Evolutionary conservation across 2,888 invertebrate genomes (phyloP).

Genomic region (Trachelus stipa): DNA sequence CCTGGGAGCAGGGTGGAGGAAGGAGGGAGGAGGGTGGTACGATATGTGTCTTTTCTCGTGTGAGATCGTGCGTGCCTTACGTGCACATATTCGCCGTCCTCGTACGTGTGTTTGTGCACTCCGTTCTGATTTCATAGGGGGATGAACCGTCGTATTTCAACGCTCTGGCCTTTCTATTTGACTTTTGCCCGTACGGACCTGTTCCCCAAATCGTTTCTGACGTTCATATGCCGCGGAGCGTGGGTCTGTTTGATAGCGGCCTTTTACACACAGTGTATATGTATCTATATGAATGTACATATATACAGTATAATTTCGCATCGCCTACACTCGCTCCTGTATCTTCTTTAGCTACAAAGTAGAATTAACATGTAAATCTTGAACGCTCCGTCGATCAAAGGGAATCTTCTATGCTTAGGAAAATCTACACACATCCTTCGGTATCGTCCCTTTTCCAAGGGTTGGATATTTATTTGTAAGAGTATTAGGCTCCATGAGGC

Average conservation of each 20-base stretch:
- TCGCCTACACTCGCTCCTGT: neutral
- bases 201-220: slow-evolving; percentile 46
- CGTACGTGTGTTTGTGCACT: slow-evolving; percentile 3
- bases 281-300: neutral
- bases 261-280: neutral
- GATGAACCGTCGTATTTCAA: slow-evolving; percentile 40
- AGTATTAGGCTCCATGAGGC: neutral
- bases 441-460: neutral
- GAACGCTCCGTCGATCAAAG: neutral
- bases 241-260: slow-evolving; percentile 34
- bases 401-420: neutral
- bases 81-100: neutral
- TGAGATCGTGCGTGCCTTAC: neutral
- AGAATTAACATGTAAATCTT: neutral
- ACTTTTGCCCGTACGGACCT: slow-evolving; percentile 39
- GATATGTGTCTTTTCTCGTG: neutral
- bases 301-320: neutral
- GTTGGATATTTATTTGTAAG: neutral
- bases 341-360: neutral
- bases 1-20: neutral
- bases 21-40: neutral
- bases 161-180: slow-evolving; percentile 50
- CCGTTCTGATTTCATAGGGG: slow-evolving; percentile 12
- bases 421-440: neutral
- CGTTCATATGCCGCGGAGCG: slow-evolving; percentile 49